Conservation (phyloP, 2,113 vertebrate species). For the Rhinopomastus cyanomelas region DNA sequence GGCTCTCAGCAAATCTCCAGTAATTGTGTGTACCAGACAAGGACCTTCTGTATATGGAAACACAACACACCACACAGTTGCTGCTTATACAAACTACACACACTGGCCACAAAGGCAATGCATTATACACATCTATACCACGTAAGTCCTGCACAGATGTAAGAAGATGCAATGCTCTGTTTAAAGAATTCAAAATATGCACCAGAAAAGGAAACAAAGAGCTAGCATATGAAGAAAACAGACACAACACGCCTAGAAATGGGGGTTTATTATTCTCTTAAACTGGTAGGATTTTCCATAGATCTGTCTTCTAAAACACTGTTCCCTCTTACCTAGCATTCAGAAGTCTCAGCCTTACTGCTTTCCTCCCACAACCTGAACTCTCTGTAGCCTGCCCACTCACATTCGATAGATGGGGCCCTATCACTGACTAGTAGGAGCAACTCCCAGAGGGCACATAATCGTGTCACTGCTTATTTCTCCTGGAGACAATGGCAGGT, state of each 20-base stretch:
- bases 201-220: not conserved
- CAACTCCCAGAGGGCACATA: constrained; percentile 20
- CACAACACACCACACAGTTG: constrained; percentile 18
- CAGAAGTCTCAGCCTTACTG: not conserved
- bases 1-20: constrained; percentile 93
- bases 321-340: not conserved
- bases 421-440: constrained; percentile 2
- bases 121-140: not conserved
- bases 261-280: not conserved
- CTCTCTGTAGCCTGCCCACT: not conserved
- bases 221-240: not conserved
- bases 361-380: not conserved
- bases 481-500: constrained; percentile 15
- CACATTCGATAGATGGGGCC: constrained; percentile 44
- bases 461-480: constrained; percentile 9
- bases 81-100: not conserved
- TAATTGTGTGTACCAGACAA: constrained; percentile 98
- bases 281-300: not conserved
- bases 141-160: not conserved
- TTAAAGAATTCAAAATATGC: not conserved
- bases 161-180: not conserved
- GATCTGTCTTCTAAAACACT: not conserved
- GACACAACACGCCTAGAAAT: not conserved
- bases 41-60: constrained; percentile 86
- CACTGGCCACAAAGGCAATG: not conserved